Conservation (phyloP, 2,113 vertebrate genomes). For the Pipra filicauda region DNA sequence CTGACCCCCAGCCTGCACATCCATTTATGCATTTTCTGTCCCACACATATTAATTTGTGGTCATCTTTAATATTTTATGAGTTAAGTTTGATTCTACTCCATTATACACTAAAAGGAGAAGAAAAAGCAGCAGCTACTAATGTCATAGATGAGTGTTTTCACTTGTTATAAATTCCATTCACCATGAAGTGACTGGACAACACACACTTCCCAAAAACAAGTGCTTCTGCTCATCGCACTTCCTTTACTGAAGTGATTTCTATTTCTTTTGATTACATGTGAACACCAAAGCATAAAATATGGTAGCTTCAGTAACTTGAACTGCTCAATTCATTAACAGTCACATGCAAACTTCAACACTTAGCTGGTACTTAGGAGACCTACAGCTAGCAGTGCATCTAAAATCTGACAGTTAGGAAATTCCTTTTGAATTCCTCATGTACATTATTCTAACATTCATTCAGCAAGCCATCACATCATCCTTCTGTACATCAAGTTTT, state of each 20-base stretch:
- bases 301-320: background rate
- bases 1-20: background rate
- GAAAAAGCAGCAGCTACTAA: background rate
- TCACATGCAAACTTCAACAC: background rate
- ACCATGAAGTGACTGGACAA: background rate
- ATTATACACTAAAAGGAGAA: background rate
- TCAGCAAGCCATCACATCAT: background rate
- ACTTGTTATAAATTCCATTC: background rate
- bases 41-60: background rate
- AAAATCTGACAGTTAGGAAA: background rate
- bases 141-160: background rate
- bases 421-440: background rate
- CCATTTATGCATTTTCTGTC: background rate
- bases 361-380: background rate
- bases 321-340: background rate
- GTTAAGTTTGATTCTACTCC: background rate
- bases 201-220: background rate
- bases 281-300: background rate
- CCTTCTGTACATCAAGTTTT: background rate
- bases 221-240: background rate
- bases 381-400: background rate
- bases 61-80: conserved; percentile 36
- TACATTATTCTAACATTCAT: background rate
- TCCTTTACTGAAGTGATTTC: background rate
- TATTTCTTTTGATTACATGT: background rate